Percentiles rank a stretch among this genome's conserved stretches.
phyloP scores from a whole-genome alignment of 2,797 vertebrate genomes.

The Oreortyx pictus region DNA sequence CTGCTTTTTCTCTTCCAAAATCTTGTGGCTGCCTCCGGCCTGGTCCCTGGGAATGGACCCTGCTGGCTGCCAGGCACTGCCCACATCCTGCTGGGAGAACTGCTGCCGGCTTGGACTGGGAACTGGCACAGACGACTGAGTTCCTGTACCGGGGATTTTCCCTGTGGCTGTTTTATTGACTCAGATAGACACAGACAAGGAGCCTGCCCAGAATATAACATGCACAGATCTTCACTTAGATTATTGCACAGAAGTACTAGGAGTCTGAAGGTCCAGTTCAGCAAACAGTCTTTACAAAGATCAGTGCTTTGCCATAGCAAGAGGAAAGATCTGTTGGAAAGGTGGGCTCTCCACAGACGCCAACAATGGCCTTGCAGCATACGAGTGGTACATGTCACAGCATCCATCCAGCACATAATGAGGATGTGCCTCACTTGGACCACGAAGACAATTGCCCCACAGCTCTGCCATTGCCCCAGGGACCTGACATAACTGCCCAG shows the following conservation, averaged over 20 bases:
- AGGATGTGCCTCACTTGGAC: background rate
- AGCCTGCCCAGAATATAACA: background rate
- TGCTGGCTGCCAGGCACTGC: conserved; percentile 39
- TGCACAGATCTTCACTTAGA: accelerated
- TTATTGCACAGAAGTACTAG: background rate
- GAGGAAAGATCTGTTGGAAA: background rate
- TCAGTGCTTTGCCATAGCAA: background rate
- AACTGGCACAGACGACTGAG: conserved; percentile 31
- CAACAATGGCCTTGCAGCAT: background rate
- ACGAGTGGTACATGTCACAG: accelerated
- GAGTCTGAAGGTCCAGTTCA: accelerated
- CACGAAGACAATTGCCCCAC: background rate
- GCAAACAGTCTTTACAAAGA: background rate
- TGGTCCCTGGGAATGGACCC: conserved; percentile 42
- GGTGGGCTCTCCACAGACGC: background rate
- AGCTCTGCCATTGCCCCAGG: background rate
- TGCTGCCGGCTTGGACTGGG: conserved; percentile 51
- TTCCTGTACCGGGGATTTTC: conserved; percentile 61
- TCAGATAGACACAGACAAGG: background rate
- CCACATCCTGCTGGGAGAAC: conserved; percentile 48
- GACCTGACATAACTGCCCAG: background rate
- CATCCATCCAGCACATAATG: background rate
- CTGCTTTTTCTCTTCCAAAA: conserved; percentile 27
- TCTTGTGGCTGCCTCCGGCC: conserved; percentile 25
- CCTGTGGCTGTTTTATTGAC: conserved; percentile 41